Conservation (phyloP, 2,113 vertebrate species). For the Passer montanus region DNA sequence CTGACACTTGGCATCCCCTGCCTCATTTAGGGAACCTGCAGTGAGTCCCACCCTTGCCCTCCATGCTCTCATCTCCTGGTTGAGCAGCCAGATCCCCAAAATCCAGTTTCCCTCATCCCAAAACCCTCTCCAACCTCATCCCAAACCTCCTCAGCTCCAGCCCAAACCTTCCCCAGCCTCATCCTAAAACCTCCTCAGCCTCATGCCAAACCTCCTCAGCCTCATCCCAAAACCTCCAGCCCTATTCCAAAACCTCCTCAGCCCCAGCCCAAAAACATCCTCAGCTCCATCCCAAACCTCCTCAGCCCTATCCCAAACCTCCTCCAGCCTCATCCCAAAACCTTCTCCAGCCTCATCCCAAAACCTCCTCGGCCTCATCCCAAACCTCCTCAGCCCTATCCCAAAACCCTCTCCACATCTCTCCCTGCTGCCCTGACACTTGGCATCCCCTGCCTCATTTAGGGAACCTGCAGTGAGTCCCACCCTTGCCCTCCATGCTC, state of each 20-base stretch:
- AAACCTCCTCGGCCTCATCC: background rate
- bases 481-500: fast-evolving
- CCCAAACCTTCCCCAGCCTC: background rate
- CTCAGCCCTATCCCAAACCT: background rate
- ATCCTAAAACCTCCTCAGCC: background rate
- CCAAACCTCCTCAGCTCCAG: no score
- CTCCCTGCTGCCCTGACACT: fast-evolving
- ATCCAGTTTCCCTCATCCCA: fast-evolving
- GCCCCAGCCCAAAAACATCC: no score
- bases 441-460: fast-evolving
- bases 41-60: fast-evolving
- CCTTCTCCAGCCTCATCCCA: background rate
- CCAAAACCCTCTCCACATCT: fast-evolving
- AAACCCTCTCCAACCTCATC: no score
- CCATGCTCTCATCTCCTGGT: fast-evolving
- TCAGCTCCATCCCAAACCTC: background rate
- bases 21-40: fast-evolving
- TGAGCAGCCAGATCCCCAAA: background rate
- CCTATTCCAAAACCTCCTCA: background rate
- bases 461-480: no score
- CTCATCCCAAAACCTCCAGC: background rate
- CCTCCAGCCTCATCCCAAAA: no score
- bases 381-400: background rate
- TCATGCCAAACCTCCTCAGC: background rate
- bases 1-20: fast-evolving